phyloP scores from a whole-genome alignment of 2,797 vertebrate species.

The Molossus alvarezi region DNA sequence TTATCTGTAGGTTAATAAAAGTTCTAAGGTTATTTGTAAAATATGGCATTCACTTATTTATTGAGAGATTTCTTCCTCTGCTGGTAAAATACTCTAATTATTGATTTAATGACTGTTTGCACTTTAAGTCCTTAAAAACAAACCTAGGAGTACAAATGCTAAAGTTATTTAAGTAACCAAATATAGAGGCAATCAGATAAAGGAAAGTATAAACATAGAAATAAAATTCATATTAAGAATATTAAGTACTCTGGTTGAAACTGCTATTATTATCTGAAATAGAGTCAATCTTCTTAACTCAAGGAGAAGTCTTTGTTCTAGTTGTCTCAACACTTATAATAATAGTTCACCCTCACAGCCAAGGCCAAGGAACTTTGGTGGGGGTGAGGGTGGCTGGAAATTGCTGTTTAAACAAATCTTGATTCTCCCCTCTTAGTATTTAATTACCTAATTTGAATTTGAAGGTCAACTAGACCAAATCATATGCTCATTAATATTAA shows the following conservation, averaged over 20 bases:
- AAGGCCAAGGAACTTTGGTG: not conserved
- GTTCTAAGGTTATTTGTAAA: constrained; percentile 27
- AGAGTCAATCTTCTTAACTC: not conserved
- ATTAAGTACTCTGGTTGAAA: not conserved
- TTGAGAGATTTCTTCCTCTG: not conserved
- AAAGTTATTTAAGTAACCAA: constrained; percentile 11
- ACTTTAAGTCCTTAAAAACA: constrained; percentile 49
- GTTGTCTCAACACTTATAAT: not conserved
- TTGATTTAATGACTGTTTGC: constrained; percentile 15
- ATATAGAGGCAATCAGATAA: not conserved
- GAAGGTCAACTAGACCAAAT: constrained; percentile 88
- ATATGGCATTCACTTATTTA: not conserved
- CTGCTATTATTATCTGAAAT: not conserved
- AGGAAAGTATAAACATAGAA: not conserved
- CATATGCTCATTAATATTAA: constrained; percentile 87
- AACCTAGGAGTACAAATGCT: not conserved
- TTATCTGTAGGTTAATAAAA: not conserved
- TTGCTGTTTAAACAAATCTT: constrained; percentile 48
- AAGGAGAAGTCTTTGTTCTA: not conserved
- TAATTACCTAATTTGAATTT: constrained; percentile 86
- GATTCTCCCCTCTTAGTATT: constrained; percentile 84
- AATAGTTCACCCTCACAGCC: not conserved
- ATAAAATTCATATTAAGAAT: not conserved
- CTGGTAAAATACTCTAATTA: not conserved
- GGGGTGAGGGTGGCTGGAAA: too few species aligned